Percentiles rank a stretch among this genome's conserved stretches.
Conservation (phyloP, 1,140 invertebrate genomes). For the Hormaphis cornu region DNA sequence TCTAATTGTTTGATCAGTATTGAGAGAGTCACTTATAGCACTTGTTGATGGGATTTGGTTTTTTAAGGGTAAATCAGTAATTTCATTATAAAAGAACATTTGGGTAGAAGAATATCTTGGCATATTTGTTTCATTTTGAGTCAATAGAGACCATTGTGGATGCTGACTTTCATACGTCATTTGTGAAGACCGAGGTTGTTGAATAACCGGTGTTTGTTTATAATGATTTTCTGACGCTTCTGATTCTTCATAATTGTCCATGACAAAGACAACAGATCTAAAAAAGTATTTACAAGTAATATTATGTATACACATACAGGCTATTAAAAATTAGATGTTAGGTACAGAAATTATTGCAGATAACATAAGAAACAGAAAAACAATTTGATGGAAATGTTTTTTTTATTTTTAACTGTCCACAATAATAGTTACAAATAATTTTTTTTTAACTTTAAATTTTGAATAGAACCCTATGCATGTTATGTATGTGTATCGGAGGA, state of each 20-base stretch:
- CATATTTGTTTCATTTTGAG: neutral
- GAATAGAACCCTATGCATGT: too few relatives aligned
- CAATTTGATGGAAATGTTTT: too few relatives aligned
- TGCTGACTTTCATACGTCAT: constrained; percentile 1
- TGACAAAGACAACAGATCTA: constrained; percentile 4
- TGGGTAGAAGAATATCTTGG: neutral
- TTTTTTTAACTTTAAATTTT: too few relatives aligned
- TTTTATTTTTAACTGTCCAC: too few relatives aligned
- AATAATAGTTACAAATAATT: too few relatives aligned
- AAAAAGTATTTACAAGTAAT: neutral
- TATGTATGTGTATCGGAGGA: too few relatives aligned
- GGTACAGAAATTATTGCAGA: too few relatives aligned
- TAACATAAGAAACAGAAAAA: too few relatives aligned
- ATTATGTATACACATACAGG: too few relatives aligned
- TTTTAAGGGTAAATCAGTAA: constrained; percentile 18
- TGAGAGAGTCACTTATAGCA: neutral
- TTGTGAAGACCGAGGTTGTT: neutral
- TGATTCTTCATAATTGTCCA: constrained; percentile 12
- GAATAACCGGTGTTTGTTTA: constrained; percentile 1
- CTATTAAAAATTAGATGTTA: too few relatives aligned
- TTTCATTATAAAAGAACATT: constrained; percentile 17
- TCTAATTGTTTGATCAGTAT: constrained; percentile 12
- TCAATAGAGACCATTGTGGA: neutral
- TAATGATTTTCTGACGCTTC: constrained; percentile 13
- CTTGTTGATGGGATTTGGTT: constrained; percentile 27